Base-by-base conservation (phyloP, 2,113 vertebrate genomes). In the Lathamus discolor region DNA sequence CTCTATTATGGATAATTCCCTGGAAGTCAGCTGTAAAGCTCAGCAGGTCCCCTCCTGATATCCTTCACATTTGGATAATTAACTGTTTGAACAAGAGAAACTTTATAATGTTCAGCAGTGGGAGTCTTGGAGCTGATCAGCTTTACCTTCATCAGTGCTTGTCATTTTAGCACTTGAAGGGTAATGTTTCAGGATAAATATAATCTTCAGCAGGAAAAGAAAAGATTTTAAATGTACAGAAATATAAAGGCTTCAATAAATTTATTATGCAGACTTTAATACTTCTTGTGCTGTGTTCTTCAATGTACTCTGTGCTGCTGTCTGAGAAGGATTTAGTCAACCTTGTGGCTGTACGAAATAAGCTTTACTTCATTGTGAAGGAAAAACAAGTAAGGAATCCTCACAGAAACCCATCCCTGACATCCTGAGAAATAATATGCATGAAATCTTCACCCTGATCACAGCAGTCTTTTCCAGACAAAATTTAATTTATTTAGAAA, bases 51-150 rank as follows among this genome's bases (percentile, higher is more conserved):
- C 75, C 77, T 97, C 92, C 85, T 96, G 90, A 94, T 97, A 92
- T 84, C 73, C 67, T 97, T 94, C 85, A 86, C 68, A 83, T 97
- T 97, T 96, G 72, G 96, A 90, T 96, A 98, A 98, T 96, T 97
- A 96, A 90, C 86, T 96, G 69, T 96, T 97, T 92, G 84, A 98
- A 97, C 94, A 95, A 97, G 86, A 97, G 91, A 96, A 96, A 97
- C 91, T 95, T 97, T 86, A 93, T 94, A 93, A 92, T 96, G 86
- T 95, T 96, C 79, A 96, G 95, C 97, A 95, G 93, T 95, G 93
- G 84, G 96, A 90, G 69, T 67, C 87, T 84, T 86, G 91, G 39
- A 91, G 86, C 84, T 96, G 97, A 97, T 97, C 96, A 96, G 93
- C 93, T 93, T 97, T 95, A 75, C 84, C 66, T 86, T 95, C 92